Evolutionary conservation across 2,888 invertebrate species (phyloP).

Genomic region (Clivina fossor): DNA sequence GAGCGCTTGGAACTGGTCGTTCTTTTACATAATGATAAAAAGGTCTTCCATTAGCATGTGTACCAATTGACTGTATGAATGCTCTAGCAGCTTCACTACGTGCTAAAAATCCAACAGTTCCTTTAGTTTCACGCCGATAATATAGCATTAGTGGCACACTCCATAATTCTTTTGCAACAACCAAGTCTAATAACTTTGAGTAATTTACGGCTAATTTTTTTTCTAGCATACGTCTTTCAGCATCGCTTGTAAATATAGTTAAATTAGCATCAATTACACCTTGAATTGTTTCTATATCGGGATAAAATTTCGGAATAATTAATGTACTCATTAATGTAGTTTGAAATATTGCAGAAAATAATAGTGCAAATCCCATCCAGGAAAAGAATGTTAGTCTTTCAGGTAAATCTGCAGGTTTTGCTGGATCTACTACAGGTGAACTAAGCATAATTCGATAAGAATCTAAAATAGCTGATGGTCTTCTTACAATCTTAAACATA

Average conservation of each 20-base stretch:
- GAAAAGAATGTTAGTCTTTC: constrained; percentile 2
- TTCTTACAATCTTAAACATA: neutral
- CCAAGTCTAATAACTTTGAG: no score
- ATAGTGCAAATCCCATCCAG: constrained; percentile 19
- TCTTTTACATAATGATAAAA: constrained; percentile 17
- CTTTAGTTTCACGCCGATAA: neutral
- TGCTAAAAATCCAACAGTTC: constrained; percentile 18
- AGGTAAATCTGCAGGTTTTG: constrained; percentile 1
- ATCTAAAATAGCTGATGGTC: constrained; percentile 14
- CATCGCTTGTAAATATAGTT: constrained; percentile 10
- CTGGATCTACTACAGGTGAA: constrained; percentile 9
- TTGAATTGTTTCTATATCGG: constrained; percentile 8
- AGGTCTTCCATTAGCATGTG: neutral
- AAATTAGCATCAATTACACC: constrained; percentile 12
- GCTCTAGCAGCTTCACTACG: constrained; percentile 16
- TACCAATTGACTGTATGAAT: constrained; percentile 6
- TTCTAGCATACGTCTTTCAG: no score
- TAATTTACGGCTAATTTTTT: no score
- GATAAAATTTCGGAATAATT: constrained; percentile 19
- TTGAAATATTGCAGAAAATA: constrained; percentile 18
- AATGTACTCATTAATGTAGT: constrained; percentile 15
- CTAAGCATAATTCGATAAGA: constrained; percentile 7
- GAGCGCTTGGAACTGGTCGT: constrained; percentile 21
- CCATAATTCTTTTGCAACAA: no score
- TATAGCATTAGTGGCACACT: constrained; percentile 11